These are phyloP conservation scores for Amaurobius ferox DNA, from an alignment of 2,888 invertebrate species.

Conservation along the genomic window DNA sequence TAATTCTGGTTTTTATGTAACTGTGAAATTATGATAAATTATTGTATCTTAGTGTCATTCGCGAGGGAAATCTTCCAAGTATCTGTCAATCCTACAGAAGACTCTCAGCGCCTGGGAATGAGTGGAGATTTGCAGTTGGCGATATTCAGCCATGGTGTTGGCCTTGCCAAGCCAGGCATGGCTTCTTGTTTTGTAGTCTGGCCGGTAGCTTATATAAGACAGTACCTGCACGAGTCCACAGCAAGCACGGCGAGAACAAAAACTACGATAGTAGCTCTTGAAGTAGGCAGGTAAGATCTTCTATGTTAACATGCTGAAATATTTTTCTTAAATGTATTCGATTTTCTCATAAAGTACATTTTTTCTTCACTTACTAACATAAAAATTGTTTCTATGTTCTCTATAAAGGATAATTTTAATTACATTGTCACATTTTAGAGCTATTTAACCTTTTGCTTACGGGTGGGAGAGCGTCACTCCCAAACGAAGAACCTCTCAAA, in stretches of 20 bases:
- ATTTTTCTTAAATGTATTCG: too few species aligned
- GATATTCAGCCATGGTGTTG: slow-evolving; percentile 71
- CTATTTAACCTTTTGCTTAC: too few species aligned
- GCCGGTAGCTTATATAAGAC: slow-evolving; percentile 72
- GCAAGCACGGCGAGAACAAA: slow-evolving; percentile 39
- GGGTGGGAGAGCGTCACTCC: too few species aligned
- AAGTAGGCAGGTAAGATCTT: slow-evolving; percentile 71
- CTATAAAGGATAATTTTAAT: too few species aligned
- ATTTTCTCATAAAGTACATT: too few species aligned
- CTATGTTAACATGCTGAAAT: background rate
- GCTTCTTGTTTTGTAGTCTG: slow-evolving; percentile 71
- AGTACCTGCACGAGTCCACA: slow-evolving; percentile 70
- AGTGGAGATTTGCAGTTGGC: slow-evolving; percentile 69
- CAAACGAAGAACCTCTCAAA: too few species aligned
- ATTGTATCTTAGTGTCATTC: slow-evolving; percentile 69
- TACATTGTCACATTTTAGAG: too few species aligned
- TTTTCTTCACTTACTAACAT: too few species aligned
- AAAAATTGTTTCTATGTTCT: too few species aligned
- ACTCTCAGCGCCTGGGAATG: slow-evolving; percentile 67
- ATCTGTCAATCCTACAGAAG: slow-evolving; percentile 65
- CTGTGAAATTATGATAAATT: too few species aligned
- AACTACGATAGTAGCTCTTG: slow-evolving; percentile 69
- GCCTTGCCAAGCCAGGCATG: slow-evolving; percentile 67
- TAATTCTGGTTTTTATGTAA: too few species aligned
- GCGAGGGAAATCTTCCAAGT: slow-evolving; percentile 69